Evolutionary conservation across 1,140 invertebrate species (phyloP), one percentile per base, ranked within the genome.

Genomic region (Hestina assimilis): DNA sequence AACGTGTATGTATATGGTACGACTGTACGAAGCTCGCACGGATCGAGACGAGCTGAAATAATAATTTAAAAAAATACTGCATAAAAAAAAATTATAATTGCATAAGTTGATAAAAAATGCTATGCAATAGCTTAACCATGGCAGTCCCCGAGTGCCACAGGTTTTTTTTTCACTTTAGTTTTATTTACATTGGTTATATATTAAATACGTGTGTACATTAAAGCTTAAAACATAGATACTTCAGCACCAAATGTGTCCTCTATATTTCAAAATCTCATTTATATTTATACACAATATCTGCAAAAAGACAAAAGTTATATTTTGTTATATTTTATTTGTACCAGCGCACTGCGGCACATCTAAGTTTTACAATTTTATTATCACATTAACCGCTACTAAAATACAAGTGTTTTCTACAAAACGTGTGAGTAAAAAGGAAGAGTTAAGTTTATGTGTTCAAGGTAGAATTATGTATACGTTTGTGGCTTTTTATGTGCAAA

Each of bases 361-460:
- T 38, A 38, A 3, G 33, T 38, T 38, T 38, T 38, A 17, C 33
- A 38, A 14, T 38, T 33, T 38, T 38, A 38, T 14, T 19, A 38
- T 17, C 33, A 9, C 33, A 38, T 38, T 38, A 38, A 19, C n/a
- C 33, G 15, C 33, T n/a, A 35, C 33, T n/a, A 17, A 35, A 35
- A 15, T 35, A 38, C 7, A 38, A 17, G 33, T 38, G n/a, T n/a
- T n/a, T n/a, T n/a, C 4, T 9, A 38, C 31, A 19, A 14, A 19
- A 17, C 28, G 28, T 11, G 28, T 15, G 2, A n/a, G 14, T 17
- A 19, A 38, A 38, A 38, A 19, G 7, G 3, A 8, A n/a, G 8
- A 17, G 33, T 38, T 2, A 38, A 33, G 15, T 33, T 11, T 33
- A 4, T 33, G 4, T 14, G 5, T 11, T 33, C 15, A 14, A 15